phyloP scores from a whole-genome alignment of 2,113 vertebrate species.

The Baryphthengus martii region DNA sequence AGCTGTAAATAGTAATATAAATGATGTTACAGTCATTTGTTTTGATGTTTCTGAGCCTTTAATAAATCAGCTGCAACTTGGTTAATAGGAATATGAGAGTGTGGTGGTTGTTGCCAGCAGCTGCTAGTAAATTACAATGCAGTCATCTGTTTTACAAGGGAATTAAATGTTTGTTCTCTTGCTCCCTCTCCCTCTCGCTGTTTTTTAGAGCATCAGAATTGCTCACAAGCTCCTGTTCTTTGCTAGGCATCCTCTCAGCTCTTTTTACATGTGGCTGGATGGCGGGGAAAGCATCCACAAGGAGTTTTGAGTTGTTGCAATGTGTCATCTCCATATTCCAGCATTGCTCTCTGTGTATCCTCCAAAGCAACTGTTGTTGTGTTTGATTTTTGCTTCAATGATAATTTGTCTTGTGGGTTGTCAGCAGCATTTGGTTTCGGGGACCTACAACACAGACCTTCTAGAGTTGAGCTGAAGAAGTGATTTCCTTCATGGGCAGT shows the following conservation, averaged over 20 bases:
- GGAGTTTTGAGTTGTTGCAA: not conserved
- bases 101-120: conserved; percentile 71
- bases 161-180: conserved; percentile 78
- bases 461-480: not conserved
- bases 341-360: not conserved
- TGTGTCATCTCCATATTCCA: not conserved
- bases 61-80: conserved; percentile 79
- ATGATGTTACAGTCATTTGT: conserved; percentile 82
- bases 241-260: not conserved
- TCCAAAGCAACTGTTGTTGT: not conserved
- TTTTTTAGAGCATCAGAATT: conserved; percentile 45
- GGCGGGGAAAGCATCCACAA: not conserved
- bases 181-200: not conserved
- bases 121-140: conserved; percentile 80
- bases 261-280: not conserved
- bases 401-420: not conserved
- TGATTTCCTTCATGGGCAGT: not conserved
- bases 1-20: conserved; percentile 79
- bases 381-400: conserved; percentile 29
- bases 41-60: conserved; percentile 79
- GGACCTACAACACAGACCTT: not conserved
- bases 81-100: conserved; percentile 79
- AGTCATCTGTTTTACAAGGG: conserved; percentile 80
- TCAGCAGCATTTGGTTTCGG: not conserved
- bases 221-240: not conserved